phyloP scores from a whole-genome alignment of 2,888 invertebrate species.

The Tachina fera region DNA sequence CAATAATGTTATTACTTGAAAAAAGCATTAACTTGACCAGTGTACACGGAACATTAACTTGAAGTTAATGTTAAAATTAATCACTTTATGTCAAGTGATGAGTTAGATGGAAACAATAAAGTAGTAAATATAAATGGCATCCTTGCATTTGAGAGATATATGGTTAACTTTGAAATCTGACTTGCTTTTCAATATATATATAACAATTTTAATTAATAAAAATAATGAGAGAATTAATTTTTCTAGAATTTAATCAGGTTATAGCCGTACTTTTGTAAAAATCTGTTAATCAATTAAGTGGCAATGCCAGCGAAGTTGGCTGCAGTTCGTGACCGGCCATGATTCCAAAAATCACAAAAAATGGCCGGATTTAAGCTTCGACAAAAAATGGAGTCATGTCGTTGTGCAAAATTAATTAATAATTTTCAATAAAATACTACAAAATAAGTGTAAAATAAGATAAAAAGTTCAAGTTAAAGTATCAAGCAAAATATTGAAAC shows the following conservation, averaged over 20 bases:
- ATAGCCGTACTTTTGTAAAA: not conserved
- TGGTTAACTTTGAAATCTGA: too few relatives aligned
- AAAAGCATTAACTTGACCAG: too few relatives aligned
- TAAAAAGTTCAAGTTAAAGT: conserved; percentile 74
- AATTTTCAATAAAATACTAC: conserved; percentile 79
- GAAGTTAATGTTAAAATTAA: too few relatives aligned
- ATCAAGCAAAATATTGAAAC: conserved; percentile 70
- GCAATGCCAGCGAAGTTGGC: conserved; percentile 57
- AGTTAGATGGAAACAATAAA: too few relatives aligned
- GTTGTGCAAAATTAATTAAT: conserved; percentile 75
- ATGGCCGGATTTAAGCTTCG: conserved; percentile 73
- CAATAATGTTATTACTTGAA: too few relatives aligned
- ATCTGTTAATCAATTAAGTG: not conserved
- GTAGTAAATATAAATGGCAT: too few relatives aligned
- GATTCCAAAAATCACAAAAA: conserved; percentile 67
- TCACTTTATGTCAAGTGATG: too few relatives aligned
- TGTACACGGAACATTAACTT: too few relatives aligned
- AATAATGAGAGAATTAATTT: too few relatives aligned
- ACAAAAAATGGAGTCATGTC: conserved; percentile 75
- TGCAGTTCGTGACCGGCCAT: conserved; percentile 66
- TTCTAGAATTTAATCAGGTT: not conserved
- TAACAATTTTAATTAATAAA: too few relatives aligned
- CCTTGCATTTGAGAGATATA: too few relatives aligned
- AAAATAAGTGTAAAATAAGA: conserved; percentile 75
- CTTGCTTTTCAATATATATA: too few relatives aligned